A percentile compares a stretch with the other conserved stretches of the same genome.
phyloP scores from a whole-genome alignment of 1,140 invertebrate genomes.

The Pteromalus puparum region DNA sequence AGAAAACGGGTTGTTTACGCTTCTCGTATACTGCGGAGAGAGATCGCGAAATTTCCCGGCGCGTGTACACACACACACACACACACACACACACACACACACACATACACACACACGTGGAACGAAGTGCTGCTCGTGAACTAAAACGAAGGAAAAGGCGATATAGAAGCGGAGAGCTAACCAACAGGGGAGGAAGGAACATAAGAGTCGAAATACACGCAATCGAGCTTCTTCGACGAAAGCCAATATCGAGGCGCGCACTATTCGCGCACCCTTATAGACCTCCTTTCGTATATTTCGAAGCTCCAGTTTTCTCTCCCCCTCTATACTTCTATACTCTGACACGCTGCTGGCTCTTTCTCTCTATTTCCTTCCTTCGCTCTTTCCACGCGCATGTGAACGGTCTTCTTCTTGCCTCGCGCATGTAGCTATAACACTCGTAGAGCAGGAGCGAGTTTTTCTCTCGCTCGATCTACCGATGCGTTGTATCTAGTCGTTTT shows the following conservation, averaged over 20 bases:
- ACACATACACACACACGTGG: not conserved
- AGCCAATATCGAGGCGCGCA: conserved; percentile 25
- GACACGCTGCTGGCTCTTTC: not conserved
- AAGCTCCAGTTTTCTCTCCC: not conserved
- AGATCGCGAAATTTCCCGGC: not conserved
- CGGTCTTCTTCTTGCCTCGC: not conserved
- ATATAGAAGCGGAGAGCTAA: not conserved
- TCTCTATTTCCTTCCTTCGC: not conserved
- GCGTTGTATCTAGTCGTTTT: not conserved
- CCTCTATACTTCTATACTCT: not conserved
- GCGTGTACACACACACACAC: not conserved
- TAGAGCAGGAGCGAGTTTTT: not conserved
- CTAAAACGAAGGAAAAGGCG: not conserved
- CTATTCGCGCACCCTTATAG: not conserved
- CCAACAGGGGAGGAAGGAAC: not conserved
- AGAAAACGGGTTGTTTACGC: conserved; percentile 16
- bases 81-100: not conserved
- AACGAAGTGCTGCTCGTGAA: not conserved
- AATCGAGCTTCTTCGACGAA: conserved; percentile 27
- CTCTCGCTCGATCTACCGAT: not conserved
- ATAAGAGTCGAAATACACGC: conserved; percentile 40
- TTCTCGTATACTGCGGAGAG: not conserved
- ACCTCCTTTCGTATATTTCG: not conserved
- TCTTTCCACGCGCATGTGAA: not conserved
- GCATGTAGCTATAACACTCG: not conserved